These are phyloP conservation scores for Lepilemur ruficaudatus DNA, from an alignment of 2,797 vertebrate species.

Conservation along the genomic window DNA sequence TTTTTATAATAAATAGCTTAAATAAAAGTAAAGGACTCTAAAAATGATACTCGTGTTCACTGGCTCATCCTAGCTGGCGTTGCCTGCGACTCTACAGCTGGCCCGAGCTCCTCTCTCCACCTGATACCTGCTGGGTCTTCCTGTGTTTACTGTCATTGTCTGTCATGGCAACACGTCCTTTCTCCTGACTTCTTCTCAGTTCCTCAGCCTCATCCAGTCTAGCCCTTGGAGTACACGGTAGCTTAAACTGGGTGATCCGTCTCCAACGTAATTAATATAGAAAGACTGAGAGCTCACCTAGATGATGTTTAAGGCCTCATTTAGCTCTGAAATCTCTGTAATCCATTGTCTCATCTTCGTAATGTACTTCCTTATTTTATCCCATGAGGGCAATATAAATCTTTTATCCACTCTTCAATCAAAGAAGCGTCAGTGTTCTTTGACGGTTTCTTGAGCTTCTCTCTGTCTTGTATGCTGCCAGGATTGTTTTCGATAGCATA, in stretches of 20 bases:
- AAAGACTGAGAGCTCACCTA: not conserved
- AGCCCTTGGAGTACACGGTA: not conserved
- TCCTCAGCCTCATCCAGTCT: not conserved
- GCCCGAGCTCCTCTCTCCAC: not conserved
- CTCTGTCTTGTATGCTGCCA: not conserved
- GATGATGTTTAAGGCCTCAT: not conserved
- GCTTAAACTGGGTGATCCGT: not conserved
- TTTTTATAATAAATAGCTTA: not conserved
- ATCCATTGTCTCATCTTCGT: not conserved
- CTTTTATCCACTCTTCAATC: not conserved
- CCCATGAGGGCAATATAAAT: no score
- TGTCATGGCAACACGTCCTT: not conserved
- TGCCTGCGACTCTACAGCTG: fast-evolving
- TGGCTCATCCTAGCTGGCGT: not conserved
- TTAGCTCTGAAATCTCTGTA: not conserved
- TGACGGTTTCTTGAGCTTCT: not conserved
- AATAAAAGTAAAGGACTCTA: not conserved
- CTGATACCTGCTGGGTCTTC: not conserved
- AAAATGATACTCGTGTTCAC: not conserved
- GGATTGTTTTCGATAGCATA: not conserved
- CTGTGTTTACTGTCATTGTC: not conserved
- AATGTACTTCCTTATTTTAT: not conserved
- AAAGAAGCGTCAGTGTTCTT: not conserved
- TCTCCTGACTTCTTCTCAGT: not conserved
- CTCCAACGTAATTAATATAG: not conserved